A percentile compares a stretch with the other conserved stretches of the same genome.
These are phyloP conservation scores for Lateolabrax maculatus DNA, from an alignment of 2,797 vertebrate genomes.

Conservation along the genomic window DNA sequence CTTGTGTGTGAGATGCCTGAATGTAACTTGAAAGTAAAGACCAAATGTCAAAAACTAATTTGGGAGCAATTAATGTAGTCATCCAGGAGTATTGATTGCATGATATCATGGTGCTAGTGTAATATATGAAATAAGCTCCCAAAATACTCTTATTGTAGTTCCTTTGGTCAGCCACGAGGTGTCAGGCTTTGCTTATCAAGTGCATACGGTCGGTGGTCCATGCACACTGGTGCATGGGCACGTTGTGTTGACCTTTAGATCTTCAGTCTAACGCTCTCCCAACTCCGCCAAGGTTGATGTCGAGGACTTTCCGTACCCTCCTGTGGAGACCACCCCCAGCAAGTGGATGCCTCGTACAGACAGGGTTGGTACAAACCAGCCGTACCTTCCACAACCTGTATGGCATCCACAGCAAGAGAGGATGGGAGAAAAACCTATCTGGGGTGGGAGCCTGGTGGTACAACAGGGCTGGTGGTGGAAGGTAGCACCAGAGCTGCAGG, in stretches of 20 bases:
- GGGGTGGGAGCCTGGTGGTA: too few relatives aligned
- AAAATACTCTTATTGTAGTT: accelerated
- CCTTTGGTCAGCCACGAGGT: background rate
- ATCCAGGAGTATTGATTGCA: accelerated
- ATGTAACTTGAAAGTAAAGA: slow-evolving; percentile 20
- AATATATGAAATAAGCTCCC: accelerated
- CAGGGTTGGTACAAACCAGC: too few relatives aligned
- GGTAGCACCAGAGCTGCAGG: too few relatives aligned
- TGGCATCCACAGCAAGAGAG: too few relatives aligned
- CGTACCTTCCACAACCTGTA: too few relatives aligned
- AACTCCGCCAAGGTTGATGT: slow-evolving; percentile 57
- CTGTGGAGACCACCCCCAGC: too few relatives aligned
- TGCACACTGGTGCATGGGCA: accelerated
- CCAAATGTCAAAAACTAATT: background rate
- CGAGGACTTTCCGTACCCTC: too few relatives aligned
- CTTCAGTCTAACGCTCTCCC: slow-evolving; percentile 83
- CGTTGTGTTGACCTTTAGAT: slow-evolving; percentile 70
- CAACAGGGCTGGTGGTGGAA: too few relatives aligned
- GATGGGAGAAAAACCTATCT: too few relatives aligned
- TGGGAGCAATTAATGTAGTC: background rate
- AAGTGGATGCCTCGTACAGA: too few relatives aligned
- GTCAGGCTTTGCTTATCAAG: background rate
- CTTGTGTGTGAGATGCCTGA: background rate
- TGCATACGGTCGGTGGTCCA: accelerated
- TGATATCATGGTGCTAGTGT: background rate